These are phyloP conservation scores for Calephelis virginiensis DNA, from an alignment of 1,140 invertebrate species.

Conservation along the genomic window DNA sequence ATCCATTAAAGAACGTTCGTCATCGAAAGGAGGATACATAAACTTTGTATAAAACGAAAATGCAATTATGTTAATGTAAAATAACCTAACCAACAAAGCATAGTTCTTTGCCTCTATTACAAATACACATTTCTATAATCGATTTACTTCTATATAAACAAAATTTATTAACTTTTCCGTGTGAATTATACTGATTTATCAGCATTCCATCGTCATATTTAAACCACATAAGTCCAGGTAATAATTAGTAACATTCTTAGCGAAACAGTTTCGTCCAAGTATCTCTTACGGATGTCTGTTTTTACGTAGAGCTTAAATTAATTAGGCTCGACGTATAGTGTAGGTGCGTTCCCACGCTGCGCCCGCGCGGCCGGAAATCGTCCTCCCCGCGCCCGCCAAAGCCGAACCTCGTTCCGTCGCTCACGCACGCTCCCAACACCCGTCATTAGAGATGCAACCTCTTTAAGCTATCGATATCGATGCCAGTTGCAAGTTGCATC, in stretches of 20 bases:
- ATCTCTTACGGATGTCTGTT: slow-evolving; percentile 40
- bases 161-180: too few relatives aligned
- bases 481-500: too few relatives aligned
- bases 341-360: slow-evolving; percentile 72
- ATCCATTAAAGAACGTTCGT: too few relatives aligned
- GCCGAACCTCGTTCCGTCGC: slow-evolving; percentile 49
- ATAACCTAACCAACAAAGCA: too few relatives aligned
- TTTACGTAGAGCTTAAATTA: slow-evolving; percentile 63
- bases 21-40: too few relatives aligned
- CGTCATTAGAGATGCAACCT: too few relatives aligned
- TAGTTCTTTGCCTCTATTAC: too few relatives aligned
- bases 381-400: slow-evolving; percentile 46
- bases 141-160: too few relatives aligned
- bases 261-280: slow-evolving; percentile 23
- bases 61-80: too few relatives aligned
- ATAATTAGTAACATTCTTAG: slow-evolving; percentile 20
- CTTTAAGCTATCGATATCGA: too few relatives aligned
- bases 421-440: slow-evolving; percentile 53
- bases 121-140: too few relatives aligned
- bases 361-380: slow-evolving; percentile 59
- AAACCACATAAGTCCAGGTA: neutral
- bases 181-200: neutral
- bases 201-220: neutral
- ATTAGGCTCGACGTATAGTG: slow-evolving; percentile 67
- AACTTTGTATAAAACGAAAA: too few relatives aligned